phyloP scores from a whole-genome alignment of 2,113 vertebrate species.

The Tamias sibiricus region DNA sequence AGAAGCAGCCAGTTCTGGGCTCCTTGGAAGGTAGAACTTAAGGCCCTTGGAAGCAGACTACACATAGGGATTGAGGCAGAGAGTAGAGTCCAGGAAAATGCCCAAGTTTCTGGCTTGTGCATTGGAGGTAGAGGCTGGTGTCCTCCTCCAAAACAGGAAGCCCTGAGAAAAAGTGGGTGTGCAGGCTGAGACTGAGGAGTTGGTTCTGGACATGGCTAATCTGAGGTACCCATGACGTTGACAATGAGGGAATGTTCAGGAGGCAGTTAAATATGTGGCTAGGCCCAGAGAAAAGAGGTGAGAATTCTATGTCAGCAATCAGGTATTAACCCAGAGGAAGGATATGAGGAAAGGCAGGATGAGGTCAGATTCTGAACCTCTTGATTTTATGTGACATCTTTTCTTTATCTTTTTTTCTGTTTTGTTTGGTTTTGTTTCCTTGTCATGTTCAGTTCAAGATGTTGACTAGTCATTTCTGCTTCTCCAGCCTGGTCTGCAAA shows the following conservation, averaged over 20 bases:
- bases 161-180: not conserved
- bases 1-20: not conserved
- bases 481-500: not conserved
- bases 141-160: not conserved
- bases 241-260: no score
- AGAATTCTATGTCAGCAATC: not conserved
- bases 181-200: not conserved
- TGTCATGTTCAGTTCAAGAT: conserved; percentile 10
- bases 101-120: not conserved
- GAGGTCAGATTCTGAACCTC: not conserved
- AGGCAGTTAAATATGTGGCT: not conserved
- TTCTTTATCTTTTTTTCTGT: not conserved
- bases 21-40: not conserved
- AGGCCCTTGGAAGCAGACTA: not conserved
- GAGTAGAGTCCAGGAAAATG: not conserved
- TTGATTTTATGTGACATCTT: not conserved
- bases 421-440: not conserved
- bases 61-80: not conserved
- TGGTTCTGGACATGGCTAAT: not conserved
- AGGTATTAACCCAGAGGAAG: not conserved
- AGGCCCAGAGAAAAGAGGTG: not conserved
- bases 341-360: not conserved
- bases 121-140: not conserved
- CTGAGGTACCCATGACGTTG: not conserved
- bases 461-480: conserved; percentile 18